These are phyloP conservation scores for Pollenia labialis DNA, from an alignment of 2,888 invertebrate species.

Conservation along the genomic window DNA sequence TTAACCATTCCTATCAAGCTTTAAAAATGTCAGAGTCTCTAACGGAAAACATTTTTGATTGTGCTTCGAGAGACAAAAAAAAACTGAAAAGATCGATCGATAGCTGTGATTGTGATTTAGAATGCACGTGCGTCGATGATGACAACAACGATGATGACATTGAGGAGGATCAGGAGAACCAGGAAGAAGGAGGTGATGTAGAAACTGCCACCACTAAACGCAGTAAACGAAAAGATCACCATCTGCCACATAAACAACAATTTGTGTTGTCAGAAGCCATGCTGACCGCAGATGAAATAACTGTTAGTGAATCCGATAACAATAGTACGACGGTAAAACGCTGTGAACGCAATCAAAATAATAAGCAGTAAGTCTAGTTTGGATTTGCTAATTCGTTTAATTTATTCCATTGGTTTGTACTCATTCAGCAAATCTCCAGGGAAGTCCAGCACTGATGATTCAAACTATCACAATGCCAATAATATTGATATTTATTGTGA, in stretches of 20 bases:
- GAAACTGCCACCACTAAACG: conserved; percentile 70
- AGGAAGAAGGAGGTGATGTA: conserved; percentile 8
- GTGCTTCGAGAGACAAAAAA: conserved; percentile 62
- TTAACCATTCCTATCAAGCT: conserved; percentile 81
- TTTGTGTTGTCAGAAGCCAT: conserved; percentile 75
- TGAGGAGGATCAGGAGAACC: not conserved
- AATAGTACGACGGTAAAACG: conserved; percentile 81
- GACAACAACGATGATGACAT: conserved; percentile 36
- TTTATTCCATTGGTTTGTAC: not conserved
- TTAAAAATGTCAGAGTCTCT: conserved; percentile 75
- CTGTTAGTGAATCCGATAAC: conserved; percentile 81
- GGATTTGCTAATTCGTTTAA: not conserved
- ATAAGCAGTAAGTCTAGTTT: conserved; percentile 34
- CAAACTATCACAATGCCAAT: conserved; percentile 75
- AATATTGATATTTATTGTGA: conserved; percentile 81
- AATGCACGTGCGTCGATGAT: conserved; percentile 77
- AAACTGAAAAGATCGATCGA: conserved; percentile 71
- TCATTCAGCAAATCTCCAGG: conserved; percentile 57
- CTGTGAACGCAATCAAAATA: conserved; percentile 68
- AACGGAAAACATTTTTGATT: conserved; percentile 66
- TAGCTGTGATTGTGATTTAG: conserved; percentile 80
- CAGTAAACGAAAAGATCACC: conserved; percentile 74
- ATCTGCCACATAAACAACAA: conserved; percentile 56
- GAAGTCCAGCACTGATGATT: conserved; percentile 68
- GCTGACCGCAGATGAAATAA: conserved; percentile 81